Conservation (phyloP, 1,140 invertebrate species). For the Neotoxoptera formosana region DNA sequence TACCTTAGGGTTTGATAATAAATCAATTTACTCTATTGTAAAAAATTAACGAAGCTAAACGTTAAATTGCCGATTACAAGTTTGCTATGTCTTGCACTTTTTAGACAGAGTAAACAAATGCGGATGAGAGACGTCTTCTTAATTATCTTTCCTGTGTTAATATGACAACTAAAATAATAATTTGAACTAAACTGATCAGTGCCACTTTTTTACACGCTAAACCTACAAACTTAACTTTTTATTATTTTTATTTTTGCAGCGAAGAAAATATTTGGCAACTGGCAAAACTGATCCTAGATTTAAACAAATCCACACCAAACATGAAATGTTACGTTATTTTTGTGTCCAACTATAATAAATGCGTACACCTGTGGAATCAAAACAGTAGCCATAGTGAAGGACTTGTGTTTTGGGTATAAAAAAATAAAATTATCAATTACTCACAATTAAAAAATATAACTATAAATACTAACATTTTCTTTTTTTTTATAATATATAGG, state of each 20-base stretch:
- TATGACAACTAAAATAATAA: not conserved
- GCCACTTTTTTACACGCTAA: not conserved
- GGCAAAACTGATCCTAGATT: conserved; percentile 27
- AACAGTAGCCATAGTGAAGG: not conserved
- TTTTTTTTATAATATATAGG: conserved; percentile 16
- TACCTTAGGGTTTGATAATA: not conserved
- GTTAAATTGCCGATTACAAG: not conserved
- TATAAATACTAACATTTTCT: not conserved
- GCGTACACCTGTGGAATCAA: conserved; percentile 56
- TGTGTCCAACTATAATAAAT: conserved; percentile 41
- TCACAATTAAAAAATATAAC: not conserved
- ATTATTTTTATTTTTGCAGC: conserved; percentile 40
- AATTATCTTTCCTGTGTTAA: not conserved
- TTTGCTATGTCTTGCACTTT: not conserved
- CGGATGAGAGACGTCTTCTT: not conserved
- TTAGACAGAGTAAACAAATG: not conserved
- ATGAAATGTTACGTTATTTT: conserved; percentile 51
- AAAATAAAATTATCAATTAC: not conserved
- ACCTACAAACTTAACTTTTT: not conserved
- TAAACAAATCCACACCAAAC: conserved; percentile 1
- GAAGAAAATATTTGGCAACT: conserved; percentile 59
- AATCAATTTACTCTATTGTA: not conserved
- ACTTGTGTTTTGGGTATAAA: conserved; percentile 51
- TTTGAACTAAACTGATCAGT: not conserved
- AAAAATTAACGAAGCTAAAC: not conserved